Evolutionary conservation across 2,797 vertebrate genomes (phyloP), one percentile per base, ranked within the genome.

Genomic region (Poeciliopsis turneri): DNA sequence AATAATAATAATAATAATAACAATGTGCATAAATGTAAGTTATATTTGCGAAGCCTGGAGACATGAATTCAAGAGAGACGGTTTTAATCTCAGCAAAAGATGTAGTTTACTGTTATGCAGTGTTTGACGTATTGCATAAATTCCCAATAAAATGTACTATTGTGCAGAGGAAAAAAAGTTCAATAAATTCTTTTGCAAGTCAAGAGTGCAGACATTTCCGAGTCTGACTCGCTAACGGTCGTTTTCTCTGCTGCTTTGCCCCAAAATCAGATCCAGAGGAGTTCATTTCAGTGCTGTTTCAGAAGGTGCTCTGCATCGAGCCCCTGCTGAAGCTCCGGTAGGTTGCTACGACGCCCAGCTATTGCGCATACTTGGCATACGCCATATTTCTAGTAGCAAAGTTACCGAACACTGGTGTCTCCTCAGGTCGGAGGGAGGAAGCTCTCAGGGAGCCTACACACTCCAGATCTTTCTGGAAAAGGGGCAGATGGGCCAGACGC

Each of bases 391-490:
- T 23, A 28, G 45, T 66, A 23, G 1, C 46, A 45, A 9, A 47
- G 2, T 87, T 47, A 20, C n/a, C 77, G 28, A 64, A 66, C 55
- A 46, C n/a, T 1, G 30, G 4, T 74, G 53, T 72, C 9, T 7
- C 28, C 83, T 75, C 71, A 97, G 96, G 82, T 95, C 94, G 1
- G 90, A 78, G 46, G 53, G 51, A 66, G 93, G 93, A 76, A 90
- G 76, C 0, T 91, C 89, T 59, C 95, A 96, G 47, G 95, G 94
- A 33, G 91, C 95, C 41, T 96, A 95, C 86, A 96, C 94, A 5
- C 96, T 96, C 79, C 96, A 97, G 92, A 94, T 97, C 79, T 95
- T 97, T 89, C 88, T 96, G 59, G 96, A 96, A 70, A 96, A 92
- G 75, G 95, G 95, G 46, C 94, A 95, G 75, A 82, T 94, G 70